Percentiles rank a stretch among this genome's conserved stretches.
Evolutionary conservation across 2,113 vertebrate species (phyloP).

Genomic region (Oryzias woworae): DNA sequence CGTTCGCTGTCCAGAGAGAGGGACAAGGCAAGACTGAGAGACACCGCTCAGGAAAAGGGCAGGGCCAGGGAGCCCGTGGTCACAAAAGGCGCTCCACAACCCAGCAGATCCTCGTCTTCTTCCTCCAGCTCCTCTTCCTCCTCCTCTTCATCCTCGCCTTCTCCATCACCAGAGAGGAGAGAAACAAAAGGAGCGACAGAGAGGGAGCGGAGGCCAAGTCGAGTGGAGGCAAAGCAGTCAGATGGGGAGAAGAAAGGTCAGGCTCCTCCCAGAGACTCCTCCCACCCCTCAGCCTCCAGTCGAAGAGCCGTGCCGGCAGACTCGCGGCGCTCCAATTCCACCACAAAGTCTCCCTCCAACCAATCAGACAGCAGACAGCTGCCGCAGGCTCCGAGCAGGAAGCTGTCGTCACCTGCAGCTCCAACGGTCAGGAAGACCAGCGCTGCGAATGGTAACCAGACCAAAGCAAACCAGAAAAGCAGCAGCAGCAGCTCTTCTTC

Average conservation of each 20-base stretch:
- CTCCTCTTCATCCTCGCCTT: constrained; percentile 51
- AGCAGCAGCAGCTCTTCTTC: constrained; percentile 66
- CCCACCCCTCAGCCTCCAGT: constrained; percentile 8
- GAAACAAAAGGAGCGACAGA: constrained; percentile 11
- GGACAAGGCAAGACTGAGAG: constrained; percentile 36
- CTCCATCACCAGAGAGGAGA: constrained; percentile 45
- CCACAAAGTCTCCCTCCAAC: constrained; percentile 33
- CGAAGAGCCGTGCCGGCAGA: constrained; percentile 12
- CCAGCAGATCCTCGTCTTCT: constrained; percentile 60
- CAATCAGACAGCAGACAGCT: constrained; percentile 43
- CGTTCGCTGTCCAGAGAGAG: constrained; percentile 64
- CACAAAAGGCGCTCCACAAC: constrained; percentile 38
- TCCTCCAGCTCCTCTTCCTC: constrained; percentile 69
- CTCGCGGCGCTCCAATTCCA: neutral
- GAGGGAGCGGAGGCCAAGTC: constrained; percentile 19
- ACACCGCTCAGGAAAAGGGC: constrained; percentile 33
- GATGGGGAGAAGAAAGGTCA: constrained; percentile 29
- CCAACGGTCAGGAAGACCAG: constrained; percentile 7
- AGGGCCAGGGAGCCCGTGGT: constrained; percentile 24
- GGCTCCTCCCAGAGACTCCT: constrained; percentile 38
- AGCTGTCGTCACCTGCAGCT: constrained; percentile 8
- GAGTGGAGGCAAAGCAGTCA: constrained; percentile 20
- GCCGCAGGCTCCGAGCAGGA: constrained; percentile 7
- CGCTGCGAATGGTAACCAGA: constrained; percentile 62
- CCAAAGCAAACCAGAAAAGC: constrained; percentile 25